Conservation (phyloP, 2,888 invertebrate genomes). For the Macropis europaea region DNA sequence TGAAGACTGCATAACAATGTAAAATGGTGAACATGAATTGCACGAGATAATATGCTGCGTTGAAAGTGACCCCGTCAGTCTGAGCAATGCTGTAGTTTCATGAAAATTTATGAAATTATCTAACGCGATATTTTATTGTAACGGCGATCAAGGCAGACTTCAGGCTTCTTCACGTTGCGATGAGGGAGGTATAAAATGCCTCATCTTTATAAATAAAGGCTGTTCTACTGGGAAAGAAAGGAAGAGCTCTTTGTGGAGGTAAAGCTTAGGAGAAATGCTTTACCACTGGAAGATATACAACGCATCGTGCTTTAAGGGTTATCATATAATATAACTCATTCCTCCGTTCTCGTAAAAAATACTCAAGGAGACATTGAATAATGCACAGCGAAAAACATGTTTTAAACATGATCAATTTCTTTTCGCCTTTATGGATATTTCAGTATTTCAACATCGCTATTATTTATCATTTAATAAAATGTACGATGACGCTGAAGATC, state of each 20-base stretch:
- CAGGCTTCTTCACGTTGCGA: neutral
- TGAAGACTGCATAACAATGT: no score
- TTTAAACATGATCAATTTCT: no score
- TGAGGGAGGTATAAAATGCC: neutral
- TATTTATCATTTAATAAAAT: no score
- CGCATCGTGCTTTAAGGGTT: neutral
- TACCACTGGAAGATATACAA: neutral
- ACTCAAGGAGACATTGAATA: no score
- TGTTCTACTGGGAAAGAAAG: neutral
- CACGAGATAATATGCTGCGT: no score
- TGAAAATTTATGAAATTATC: constrained; percentile 11
- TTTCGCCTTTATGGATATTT: no score
- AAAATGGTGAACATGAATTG: no score
- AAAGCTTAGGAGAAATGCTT: constrained; percentile 2
- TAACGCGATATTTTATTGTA: constrained; percentile 6
- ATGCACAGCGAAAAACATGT: no score
- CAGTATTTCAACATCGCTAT: no score
- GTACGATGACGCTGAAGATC: no score
- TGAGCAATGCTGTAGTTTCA: neutral
- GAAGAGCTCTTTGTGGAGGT: neutral
- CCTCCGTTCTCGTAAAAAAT: neutral
- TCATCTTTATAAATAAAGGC: constrained; percentile 9
- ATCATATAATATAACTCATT: neutral
- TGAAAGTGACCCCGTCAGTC: no score
- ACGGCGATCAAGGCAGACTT: neutral